Percentiles rank a stretch among this genome's conserved stretches.
These are phyloP conservation scores for Pangasianodon hypophthalmus DNA, from an alignment of 2,113 vertebrate genomes.

Conservation along the genomic window DNA sequence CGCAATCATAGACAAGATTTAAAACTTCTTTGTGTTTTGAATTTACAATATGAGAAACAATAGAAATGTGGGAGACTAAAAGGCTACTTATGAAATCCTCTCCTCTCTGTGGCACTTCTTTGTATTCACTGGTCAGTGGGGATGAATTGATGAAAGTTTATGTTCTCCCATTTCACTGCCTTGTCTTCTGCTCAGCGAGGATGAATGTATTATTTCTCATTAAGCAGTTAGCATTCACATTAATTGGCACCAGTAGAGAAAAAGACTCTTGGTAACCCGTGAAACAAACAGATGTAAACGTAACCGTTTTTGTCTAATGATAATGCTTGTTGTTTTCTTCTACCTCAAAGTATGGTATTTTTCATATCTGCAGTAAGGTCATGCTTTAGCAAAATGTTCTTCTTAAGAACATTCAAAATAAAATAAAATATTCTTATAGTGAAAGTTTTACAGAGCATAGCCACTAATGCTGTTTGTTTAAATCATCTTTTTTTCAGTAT, in stretches of 20 bases:
- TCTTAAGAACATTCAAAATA: slow-evolving; percentile 99
- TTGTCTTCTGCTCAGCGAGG: slow-evolving; percentile 96
- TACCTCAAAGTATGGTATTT: slow-evolving; percentile 97
- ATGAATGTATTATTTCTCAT: slow-evolving; percentile 85
- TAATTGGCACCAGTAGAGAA: slow-evolving; percentile 99
- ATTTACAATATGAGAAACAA: slow-evolving; percentile 27
- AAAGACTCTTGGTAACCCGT: slow-evolving; percentile 90
- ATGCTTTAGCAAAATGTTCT: slow-evolving; percentile 99
- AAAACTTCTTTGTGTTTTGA: slow-evolving; percentile 25
- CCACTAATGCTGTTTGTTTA: slow-evolving; percentile 93
- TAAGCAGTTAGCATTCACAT: slow-evolving; percentile 96
- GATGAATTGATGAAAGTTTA: slow-evolving; percentile 85
- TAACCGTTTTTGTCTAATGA: slow-evolving; percentile 88
- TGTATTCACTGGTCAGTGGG: slow-evolving; percentile 75
- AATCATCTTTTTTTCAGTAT: slow-evolving; percentile 77
- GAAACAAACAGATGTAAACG: slow-evolving; percentile 87
- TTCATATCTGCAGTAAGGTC: slow-evolving; percentile 93
- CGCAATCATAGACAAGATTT: neutral
- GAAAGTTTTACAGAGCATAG: slow-evolving; percentile 99
- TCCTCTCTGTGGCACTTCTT: slow-evolving; percentile 61
- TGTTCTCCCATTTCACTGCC: slow-evolving; percentile 79
- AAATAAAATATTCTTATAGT: slow-evolving; percentile 99
- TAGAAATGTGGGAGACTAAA: slow-evolving; percentile 60
- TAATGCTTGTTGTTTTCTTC: slow-evolving; percentile 89
- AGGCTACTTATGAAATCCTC: slow-evolving; percentile 56